A percentile compares a stretch with the other conserved stretches of the same genome.
Conservation (phyloP, 2,888 invertebrate genomes). For the Nemotelus pantherinus region DNA sequence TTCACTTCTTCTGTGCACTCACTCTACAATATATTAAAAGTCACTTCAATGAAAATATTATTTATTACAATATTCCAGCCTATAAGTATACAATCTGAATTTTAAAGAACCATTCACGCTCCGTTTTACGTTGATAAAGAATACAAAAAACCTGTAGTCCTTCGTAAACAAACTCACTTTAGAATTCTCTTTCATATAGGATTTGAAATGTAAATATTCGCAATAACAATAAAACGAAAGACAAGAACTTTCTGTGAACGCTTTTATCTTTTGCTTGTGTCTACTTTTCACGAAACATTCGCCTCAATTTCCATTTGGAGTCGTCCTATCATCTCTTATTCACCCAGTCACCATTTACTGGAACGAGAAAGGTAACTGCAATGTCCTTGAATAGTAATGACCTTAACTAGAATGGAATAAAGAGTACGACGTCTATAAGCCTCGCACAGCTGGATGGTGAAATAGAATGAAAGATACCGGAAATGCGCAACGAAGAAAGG, state of each 20-base stretch:
- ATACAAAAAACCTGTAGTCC: too few relatives aligned
- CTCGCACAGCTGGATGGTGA: neutral
- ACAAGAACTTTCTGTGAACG: neutral
- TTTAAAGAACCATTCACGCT: too few relatives aligned
- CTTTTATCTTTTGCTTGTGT: neutral
- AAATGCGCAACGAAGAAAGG: slow-evolving; percentile 36
- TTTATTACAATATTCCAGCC: too few relatives aligned
- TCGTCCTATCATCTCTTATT: neutral
- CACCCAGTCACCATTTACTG: too few relatives aligned
- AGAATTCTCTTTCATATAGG: slow-evolving; percentile 18
- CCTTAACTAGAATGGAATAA: slow-evolving; percentile 8
- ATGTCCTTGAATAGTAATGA: slow-evolving; percentile 30
- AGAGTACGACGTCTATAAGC: neutral
- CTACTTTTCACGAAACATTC: neutral
- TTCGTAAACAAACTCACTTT: neutral
- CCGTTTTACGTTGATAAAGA: too few relatives aligned
- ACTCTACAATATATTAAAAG: too few relatives aligned
- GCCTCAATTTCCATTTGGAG: slow-evolving; percentile 3
- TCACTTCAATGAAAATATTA: too few relatives aligned
- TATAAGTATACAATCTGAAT: too few relatives aligned
- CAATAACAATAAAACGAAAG: slow-evolving; percentile 45
- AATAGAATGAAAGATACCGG: neutral
- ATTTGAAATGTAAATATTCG: slow-evolving; percentile 48
- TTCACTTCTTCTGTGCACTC: too few relatives aligned
- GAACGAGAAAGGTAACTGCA: slow-evolving; percentile 1